phyloP scores from a whole-genome alignment of 2,888 invertebrate species.

The Tetragonisca angustula region DNA sequence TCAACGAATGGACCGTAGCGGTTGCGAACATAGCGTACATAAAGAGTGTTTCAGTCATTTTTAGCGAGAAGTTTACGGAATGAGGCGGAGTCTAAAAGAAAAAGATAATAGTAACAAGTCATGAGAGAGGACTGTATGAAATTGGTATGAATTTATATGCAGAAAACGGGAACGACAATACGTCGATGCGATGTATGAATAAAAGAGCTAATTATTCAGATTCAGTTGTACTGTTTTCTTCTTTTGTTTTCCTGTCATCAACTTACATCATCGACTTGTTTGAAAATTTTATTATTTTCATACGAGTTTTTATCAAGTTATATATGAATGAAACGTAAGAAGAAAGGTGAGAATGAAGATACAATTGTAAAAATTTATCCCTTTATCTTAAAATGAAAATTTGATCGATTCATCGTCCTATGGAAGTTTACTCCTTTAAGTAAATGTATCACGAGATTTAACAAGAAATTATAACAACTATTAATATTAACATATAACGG shows the following conservation, averaged over 20 bases:
- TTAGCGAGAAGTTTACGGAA: slow-evolving; percentile 24
- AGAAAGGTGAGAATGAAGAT: too few relatives aligned
- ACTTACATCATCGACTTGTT: neutral
- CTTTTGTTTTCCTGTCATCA: neutral
- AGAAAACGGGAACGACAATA: slow-evolving; percentile 33
- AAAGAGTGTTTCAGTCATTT: slow-evolving; percentile 34
- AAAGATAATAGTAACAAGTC: slow-evolving; percentile 3
- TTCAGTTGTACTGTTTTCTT: slow-evolving; percentile 7
- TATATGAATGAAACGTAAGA: too few relatives aligned
- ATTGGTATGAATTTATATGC: slow-evolving; percentile 43
- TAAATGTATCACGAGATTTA: too few relatives aligned
- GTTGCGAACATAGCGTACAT: slow-evolving; percentile 34
- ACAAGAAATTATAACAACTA: too few relatives aligned
- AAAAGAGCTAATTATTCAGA: slow-evolving; percentile 48
- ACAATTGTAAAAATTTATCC: too few relatives aligned
- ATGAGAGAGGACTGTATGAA: slow-evolving; percentile 11
- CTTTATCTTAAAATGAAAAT: too few relatives aligned
- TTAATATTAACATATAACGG: too few relatives aligned
- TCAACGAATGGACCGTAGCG: slow-evolving; percentile 31
- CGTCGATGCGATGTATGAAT: slow-evolving; percentile 37
- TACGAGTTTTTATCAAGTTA: neutral
- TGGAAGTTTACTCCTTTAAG: too few relatives aligned
- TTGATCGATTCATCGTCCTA: too few relatives aligned
- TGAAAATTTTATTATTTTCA: neutral
- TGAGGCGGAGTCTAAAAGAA: slow-evolving; percentile 2